phyloP scores from a whole-genome alignment of 2,113 vertebrate genomes.

The Brevimyrus niger region DNA sequence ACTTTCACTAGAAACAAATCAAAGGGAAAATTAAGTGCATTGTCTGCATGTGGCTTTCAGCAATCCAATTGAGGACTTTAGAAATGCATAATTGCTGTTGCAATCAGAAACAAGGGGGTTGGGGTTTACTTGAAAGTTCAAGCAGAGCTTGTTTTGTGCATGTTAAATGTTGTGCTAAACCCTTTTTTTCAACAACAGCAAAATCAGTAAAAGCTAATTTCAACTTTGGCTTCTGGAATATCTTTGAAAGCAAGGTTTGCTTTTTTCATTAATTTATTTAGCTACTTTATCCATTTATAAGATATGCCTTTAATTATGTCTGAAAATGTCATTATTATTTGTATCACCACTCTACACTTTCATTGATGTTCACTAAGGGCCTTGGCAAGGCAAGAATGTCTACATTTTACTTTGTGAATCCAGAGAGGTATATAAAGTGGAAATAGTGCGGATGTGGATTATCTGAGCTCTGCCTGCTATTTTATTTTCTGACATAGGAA shows the following conservation, averaged over 20 bases:
- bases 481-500: background rate
- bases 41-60: conserved; percentile 3
- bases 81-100: conserved; percentile 10
- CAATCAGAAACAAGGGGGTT: background rate
- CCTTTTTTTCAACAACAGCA: background rate
- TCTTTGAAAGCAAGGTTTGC: background rate
- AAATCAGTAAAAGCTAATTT: background rate
- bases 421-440: background rate
- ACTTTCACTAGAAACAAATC: conserved; percentile 23
- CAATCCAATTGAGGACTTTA: conserved; percentile 7
- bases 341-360: background rate
- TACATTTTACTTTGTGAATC: background rate
- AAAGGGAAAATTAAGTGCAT: conserved; percentile 21
- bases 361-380: background rate
- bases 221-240: background rate
- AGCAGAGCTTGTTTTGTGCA: background rate
- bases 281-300: background rate
- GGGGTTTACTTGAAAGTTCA: background rate
- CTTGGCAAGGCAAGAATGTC: background rate
- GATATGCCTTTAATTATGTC: background rate
- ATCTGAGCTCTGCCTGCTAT: background rate
- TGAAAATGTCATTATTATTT: background rate
- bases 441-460: background rate
- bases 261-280: background rate
- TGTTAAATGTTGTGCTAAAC: conserved; percentile 7